A percentile compares a stretch with the other conserved stretches of the same genome.
These are phyloP conservation scores for Tethea ocularis DNA, from an alignment of 2,888 invertebrate genomes.

Conservation along the genomic window DNA sequence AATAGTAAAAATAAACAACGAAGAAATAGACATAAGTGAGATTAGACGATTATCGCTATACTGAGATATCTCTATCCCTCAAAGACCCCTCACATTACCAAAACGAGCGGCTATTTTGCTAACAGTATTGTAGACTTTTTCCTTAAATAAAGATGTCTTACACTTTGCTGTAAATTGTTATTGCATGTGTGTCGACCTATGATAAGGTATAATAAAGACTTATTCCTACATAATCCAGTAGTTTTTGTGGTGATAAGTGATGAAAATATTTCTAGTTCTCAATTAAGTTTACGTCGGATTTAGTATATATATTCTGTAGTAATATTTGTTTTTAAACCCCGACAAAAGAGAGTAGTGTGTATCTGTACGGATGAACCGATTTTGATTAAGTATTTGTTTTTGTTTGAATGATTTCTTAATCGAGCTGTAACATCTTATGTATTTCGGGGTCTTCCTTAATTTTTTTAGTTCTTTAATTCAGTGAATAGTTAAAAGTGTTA, in stretches of 20 bases:
- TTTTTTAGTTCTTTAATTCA: no score
- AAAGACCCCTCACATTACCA: slow-evolving; percentile 19
- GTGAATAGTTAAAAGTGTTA: no score
- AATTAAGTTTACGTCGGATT: background rate
- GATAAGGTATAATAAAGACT: slow-evolving; percentile 31
- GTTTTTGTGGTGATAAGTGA: slow-evolving; percentile 1
- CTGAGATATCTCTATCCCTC: slow-evolving; percentile 15
- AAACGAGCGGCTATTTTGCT: slow-evolving; percentile 38
- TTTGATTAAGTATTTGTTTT: no score
- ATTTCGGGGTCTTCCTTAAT: no score
- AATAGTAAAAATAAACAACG: no score
- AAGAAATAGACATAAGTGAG: background rate
- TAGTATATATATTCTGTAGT: no score
- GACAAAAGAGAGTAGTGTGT: no score
- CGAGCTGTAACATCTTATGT: no score
- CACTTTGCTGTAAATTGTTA: slow-evolving; percentile 42
- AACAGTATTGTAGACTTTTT: slow-evolving; percentile 40
- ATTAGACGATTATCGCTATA: slow-evolving; percentile 15
- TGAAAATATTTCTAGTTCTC: background rate
- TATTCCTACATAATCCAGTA: background rate
- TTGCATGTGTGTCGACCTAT: slow-evolving; percentile 32
- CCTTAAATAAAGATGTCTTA: slow-evolving; percentile 23
- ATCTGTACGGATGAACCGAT: no score
- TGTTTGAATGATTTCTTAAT: no score
- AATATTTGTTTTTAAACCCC: no score